Percentiles rank a stretch among this genome's conserved stretches.
Conservation (phyloP, 1,140 invertebrate genomes). For the Hycleus cichorii region DNA sequence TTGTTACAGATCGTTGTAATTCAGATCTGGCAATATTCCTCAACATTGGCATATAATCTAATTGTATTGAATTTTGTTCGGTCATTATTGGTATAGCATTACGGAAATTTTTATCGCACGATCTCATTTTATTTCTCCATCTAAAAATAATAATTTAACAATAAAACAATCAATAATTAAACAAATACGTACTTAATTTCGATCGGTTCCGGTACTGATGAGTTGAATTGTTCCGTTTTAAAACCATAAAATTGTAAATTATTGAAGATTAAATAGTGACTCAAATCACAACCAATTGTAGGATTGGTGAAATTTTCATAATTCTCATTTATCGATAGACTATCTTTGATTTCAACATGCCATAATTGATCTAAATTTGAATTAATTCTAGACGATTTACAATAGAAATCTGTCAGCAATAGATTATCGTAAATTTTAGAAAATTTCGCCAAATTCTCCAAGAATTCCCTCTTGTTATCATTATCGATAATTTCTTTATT, state of each 20-base stretch:
- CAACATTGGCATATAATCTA: conserved; percentile 52
- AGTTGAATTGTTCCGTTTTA: conserved; percentile 14
- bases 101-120: conserved; percentile 23
- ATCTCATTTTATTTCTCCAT: conserved; percentile 26
- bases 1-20: conserved; percentile 43
- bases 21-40: conserved; percentile 51
- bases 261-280: conserved; percentile 26
- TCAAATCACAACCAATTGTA: conserved; percentile 3
- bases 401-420: conserved; percentile 23
- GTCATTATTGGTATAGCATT: conserved; percentile 17
- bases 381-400: conserved; percentile 15
- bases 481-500: neutral
- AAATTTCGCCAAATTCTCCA: conserved; percentile 9
- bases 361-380: conserved; percentile 20
- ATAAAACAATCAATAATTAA: neutral
- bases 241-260: conserved; percentile 17
- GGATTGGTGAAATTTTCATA: conserved; percentile 1
- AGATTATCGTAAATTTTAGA: conserved; percentile 24
- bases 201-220: conserved; percentile 18
- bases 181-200: conserved; percentile 23
- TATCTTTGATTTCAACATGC: conserved; percentile 21
- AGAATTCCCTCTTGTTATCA: neutral
- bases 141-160: conserved; percentile 24
- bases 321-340: conserved; percentile 28
- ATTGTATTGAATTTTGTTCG: conserved; percentile 16